Evolutionary conservation across 1,140 invertebrate genomes (phyloP), one percentile per base, ranked within the genome.

Genomic region (Catajapyx aquilonaris): DNA sequence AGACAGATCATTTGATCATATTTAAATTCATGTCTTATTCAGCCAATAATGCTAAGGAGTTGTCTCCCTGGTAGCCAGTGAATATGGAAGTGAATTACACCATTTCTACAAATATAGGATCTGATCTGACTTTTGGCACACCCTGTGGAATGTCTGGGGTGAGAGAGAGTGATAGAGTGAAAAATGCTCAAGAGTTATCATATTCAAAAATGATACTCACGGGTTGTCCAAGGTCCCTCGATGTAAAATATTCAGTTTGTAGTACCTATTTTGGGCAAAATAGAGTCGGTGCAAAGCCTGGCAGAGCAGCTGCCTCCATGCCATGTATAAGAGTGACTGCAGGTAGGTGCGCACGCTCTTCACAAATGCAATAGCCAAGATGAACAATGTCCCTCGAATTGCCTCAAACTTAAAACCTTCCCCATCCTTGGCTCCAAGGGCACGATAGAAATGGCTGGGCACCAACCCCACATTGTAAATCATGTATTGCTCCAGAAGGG

Each of bases 391-490:
- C 20, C 61, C 49, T 21, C 48, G 48, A 0, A 56, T 21, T 11
- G 58, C 56, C 16, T 55, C 50, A 5, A 37, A 41, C 39, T 47
- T 49, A 46, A 69, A 69, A 4, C 47, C 56, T 15, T 46, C 16
- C 16, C 47, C 40, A 46, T 68, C 59, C 41, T 61, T 61, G n/a
- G 60, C 49, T 2, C 56, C 59, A 9, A 69, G 47, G 4, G 62
- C 56, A 43, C 56, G 53, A 46, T 65, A 69, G 48, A 57, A 69
- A 31, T 54, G 49, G 40, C 65, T 64, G 3, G 64, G 50, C 19
- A 69, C 52, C 3, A 67, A 40, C 9, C 67, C 67, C 35, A 68
- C 56, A 41, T 59, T 51, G 44, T 65, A 68, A 20, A 61, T 56
- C 11, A 67, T 36, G 43, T 54, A 56, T 46, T 69, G 60, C 37